Conservation (phyloP, 2,797 vertebrate species). For the Danio albolineatus region DNA sequence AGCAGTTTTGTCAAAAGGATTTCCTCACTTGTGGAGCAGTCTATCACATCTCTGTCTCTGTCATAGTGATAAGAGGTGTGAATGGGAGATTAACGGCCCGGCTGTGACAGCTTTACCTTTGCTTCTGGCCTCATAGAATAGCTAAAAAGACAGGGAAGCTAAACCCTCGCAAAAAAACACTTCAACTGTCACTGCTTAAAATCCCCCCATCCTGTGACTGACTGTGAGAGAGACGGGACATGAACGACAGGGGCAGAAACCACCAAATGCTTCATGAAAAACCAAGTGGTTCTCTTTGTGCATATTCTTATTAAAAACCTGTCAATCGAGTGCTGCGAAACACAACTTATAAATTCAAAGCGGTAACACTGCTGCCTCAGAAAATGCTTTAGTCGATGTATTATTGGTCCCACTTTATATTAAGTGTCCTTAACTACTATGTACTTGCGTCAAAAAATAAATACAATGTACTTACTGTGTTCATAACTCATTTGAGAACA, state of each 20-base stretch:
- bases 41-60: constrained; percentile 69
- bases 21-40: constrained; percentile 66
- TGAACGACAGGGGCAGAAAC: background rate
- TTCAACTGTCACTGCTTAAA: constrained; percentile 54
- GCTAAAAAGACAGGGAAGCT: constrained; percentile 57
- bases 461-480: too few species aligned
- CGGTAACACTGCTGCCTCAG: too few species aligned
- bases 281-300: background rate
- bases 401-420: too few species aligned
- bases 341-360: too few species aligned
- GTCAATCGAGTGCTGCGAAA: background rate
- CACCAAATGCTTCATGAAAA: constrained; percentile 11
- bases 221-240: constrained; percentile 40
- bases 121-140: constrained; percentile 61
- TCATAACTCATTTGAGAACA: too few species aligned
- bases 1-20: constrained; percentile 73
- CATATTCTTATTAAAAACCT: background rate
- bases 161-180: constrained; percentile 53
- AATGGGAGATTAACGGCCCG: constrained; percentile 71
- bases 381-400: too few species aligned
- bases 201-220: constrained; percentile 48
- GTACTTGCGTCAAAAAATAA: too few species aligned
- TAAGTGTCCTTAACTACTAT: too few species aligned
- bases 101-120: constrained; percentile 62
- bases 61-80: constrained; percentile 73